These are phyloP conservation scores for Oncorhynchus keta DNA, from an alignment of 2,113 vertebrate species.

Conservation along the genomic window DNA sequence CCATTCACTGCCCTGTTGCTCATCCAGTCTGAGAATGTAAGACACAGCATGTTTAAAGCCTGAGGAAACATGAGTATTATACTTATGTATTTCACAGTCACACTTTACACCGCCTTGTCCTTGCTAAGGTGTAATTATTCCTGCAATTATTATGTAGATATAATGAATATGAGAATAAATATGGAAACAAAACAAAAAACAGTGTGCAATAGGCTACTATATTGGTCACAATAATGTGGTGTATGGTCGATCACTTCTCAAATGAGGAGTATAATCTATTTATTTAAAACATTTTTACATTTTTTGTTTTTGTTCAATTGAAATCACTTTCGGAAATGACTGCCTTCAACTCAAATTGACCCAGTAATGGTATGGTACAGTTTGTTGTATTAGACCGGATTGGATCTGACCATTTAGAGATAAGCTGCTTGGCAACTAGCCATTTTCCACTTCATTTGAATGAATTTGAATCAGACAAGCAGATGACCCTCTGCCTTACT, in stretches of 20 bases:
- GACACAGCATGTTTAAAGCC: not conserved
- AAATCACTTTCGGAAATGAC: no score
- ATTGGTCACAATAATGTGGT: not conserved
- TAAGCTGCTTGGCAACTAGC: not conserved
- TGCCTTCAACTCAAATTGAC: no score
- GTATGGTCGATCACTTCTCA: not conserved
- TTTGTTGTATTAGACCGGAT: not conserved
- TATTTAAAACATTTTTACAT: no score
- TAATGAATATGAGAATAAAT: not conserved
- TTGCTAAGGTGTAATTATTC: no score
- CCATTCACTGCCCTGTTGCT: conserved; percentile 80
- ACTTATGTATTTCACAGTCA: not conserved
- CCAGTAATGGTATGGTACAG: no score
- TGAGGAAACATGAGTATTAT: not conserved
- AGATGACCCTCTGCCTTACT: not conserved
- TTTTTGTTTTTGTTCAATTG: no score
- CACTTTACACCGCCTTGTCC: not conserved
- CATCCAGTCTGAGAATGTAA: conserved; percentile 76
- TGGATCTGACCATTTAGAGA: not conserved
- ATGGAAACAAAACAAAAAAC: not conserved
- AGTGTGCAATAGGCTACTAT: not conserved
- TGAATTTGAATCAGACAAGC: not conserved
- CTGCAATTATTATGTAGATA: no score
- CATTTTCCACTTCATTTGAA: not conserved
- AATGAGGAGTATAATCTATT: no score